A percentile compares a stretch with the other conserved stretches of the same genome.
These are phyloP conservation scores for Thripadectes ignobilis DNA, from an alignment of 2,797 vertebrate genomes.

Conservation along the genomic window DNA sequence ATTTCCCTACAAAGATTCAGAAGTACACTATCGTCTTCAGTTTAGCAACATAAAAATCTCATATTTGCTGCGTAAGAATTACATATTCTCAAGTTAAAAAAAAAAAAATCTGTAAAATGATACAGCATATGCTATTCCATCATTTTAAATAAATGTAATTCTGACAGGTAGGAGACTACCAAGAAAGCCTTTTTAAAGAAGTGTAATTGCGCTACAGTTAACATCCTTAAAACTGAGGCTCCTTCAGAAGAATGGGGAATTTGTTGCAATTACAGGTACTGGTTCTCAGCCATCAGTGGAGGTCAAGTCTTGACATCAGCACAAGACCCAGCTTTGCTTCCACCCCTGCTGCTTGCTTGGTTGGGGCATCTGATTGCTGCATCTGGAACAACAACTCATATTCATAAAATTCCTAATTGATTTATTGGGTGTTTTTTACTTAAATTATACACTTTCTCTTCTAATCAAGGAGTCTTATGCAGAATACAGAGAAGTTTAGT, in stretches of 20 bases:
- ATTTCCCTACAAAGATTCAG: not conserved
- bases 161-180: not conserved
- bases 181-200: not conserved
- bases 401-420: not conserved
- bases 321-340: not conserved
- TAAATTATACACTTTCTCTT: not conserved
- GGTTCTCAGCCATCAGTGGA: not conserved
- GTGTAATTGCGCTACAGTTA: not conserved
- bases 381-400: not conserved
- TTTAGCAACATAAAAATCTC: not conserved
- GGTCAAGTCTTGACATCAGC: not conserved
- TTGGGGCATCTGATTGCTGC: not conserved
- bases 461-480: not conserved
- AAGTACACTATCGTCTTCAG: rapidly evolving
- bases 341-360: not conserved
- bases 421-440: not conserved
- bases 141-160: not conserved
- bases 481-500: not conserved
- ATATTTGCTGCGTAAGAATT: not conserved
- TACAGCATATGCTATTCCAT: not conserved
- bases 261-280: not conserved
- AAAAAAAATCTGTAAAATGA: not conserved
- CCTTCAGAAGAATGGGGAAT: not conserved
- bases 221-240: not conserved
- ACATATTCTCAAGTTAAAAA: not conserved